These are phyloP conservation scores for Euura saliciscinereae DNA, from an alignment of 1,140 invertebrate genomes.

Conservation along the genomic window DNA sequence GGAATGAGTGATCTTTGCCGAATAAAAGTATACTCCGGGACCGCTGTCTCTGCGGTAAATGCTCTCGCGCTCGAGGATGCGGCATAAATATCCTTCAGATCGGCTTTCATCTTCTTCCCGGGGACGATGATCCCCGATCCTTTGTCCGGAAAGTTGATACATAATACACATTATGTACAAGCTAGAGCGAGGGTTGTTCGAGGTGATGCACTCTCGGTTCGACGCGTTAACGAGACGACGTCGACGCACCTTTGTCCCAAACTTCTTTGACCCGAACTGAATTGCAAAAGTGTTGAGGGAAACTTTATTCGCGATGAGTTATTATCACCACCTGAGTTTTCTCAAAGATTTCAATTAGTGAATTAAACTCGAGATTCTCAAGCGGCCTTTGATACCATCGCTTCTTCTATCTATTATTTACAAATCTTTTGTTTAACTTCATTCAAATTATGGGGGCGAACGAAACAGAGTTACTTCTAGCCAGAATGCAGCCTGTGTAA, in stretches of 20 bases:
- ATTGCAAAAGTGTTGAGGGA: conserved; percentile 26
- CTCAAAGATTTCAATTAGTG: conserved; percentile 33
- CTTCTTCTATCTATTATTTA: conserved; percentile 31
- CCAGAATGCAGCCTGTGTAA: neutral
- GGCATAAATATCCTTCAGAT: neutral
- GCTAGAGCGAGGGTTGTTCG: neutral
- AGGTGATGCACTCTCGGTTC: conserved; percentile 1
- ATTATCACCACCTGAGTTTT: conserved; percentile 24
- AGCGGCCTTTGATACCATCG: conserved; percentile 32
- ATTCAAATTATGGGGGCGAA: conserved; percentile 32
- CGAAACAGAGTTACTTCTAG: neutral
- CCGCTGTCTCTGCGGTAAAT: neutral
- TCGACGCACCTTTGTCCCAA: conserved; percentile 1
- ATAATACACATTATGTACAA: neutral
- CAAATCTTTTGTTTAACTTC: conserved; percentile 35
- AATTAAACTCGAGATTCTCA: conserved; percentile 36
- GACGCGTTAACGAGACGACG: neutral
- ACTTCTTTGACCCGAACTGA: conserved; percentile 31
- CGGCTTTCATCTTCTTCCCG: neutral
- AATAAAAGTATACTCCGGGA: neutral
- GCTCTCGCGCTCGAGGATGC: too few species aligned
- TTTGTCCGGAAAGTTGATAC: neutral
- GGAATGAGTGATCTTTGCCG: conserved; percentile 1
- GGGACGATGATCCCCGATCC: neutral
- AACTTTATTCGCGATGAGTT: conserved; percentile 36